Conservation (phyloP, 2,797 vertebrate genomes). For the Acanthis flammea region DNA sequence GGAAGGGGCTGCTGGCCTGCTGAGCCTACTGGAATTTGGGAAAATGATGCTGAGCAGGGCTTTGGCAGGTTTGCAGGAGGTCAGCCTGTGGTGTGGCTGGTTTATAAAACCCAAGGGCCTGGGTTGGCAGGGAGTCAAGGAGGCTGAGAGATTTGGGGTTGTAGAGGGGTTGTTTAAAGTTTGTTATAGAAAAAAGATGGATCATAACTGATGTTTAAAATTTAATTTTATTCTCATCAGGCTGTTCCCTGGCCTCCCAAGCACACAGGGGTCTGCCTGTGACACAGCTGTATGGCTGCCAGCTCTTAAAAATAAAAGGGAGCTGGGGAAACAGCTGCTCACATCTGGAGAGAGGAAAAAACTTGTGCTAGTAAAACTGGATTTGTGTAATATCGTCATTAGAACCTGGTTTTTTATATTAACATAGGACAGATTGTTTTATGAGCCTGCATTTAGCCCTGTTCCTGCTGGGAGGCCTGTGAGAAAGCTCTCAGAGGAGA, state of each 20-base stretch:
- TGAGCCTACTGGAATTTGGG: background rate
- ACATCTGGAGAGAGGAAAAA: background rate
- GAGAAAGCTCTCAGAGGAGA: background rate
- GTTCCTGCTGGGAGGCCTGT: background rate
- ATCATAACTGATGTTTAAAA: conserved; percentile 11
- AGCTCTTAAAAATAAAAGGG: background rate
- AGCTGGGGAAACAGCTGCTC: conserved; percentile 11
- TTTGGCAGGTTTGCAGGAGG: background rate
- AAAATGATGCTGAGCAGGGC: background rate
- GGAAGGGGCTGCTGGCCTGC: background rate
- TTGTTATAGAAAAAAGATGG: background rate
- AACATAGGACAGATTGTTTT: background rate
- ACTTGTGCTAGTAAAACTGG: background rate
- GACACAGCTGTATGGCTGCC: background rate
- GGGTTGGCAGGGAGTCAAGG: background rate
- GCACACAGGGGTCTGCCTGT: background rate
- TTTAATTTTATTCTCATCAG: background rate
- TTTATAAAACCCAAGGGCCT: background rate
- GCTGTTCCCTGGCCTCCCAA: background rate
- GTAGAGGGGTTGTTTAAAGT: background rate
- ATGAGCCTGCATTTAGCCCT: background rate
- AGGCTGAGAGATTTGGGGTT: background rate
- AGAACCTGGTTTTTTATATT: background rate
- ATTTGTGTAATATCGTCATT: background rate
- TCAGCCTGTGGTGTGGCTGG: background rate